Conservation (phyloP, 2,113 vertebrate genomes). For the Silurus asotus region DNA sequence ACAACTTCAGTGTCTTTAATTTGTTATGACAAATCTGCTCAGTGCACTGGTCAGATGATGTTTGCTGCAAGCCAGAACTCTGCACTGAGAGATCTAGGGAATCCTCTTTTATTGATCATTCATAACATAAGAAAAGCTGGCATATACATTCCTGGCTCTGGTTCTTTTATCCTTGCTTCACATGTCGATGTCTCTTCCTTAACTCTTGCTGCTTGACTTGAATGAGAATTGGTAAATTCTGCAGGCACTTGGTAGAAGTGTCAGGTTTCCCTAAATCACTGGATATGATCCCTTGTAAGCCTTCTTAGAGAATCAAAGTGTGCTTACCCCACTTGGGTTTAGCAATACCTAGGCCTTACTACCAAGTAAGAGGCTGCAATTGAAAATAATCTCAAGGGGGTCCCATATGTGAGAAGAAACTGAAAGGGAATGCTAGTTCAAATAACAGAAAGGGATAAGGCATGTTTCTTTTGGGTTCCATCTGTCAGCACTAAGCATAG, state of each 20-base stretch:
- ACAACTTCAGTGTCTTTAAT: slow-evolving; percentile 6
- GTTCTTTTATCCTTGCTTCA: background rate
- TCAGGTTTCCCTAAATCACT: slow-evolving; percentile 7
- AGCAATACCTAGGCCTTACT: background rate
- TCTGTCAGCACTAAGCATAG: background rate
- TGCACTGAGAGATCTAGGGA: background rate
- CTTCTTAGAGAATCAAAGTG: slow-evolving; percentile 8
- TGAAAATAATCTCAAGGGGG: background rate
- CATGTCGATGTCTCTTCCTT: background rate
- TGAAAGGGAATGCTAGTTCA: background rate
- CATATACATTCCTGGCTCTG: background rate
- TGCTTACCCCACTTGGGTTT: background rate
- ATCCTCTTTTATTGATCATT: slow-evolving; percentile 10
- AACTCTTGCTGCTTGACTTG: background rate
- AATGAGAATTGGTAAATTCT: background rate
- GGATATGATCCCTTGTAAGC: slow-evolving; percentile 25
- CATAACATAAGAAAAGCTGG: slow-evolving; percentile 6
- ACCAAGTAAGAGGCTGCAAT: background rate
- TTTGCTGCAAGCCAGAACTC: background rate
- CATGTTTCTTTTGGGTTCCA: background rate
- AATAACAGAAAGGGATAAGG: background rate
- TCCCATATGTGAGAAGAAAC: background rate
- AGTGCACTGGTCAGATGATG: background rate
- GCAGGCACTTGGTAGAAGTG: background rate
- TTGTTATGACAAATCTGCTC: slow-evolving; percentile 16